Evolutionary conservation across 2,888 invertebrate genomes (phyloP), one percentile per base, ranked within the genome.

Genomic region (Dicyrtomina minuta): DNA sequence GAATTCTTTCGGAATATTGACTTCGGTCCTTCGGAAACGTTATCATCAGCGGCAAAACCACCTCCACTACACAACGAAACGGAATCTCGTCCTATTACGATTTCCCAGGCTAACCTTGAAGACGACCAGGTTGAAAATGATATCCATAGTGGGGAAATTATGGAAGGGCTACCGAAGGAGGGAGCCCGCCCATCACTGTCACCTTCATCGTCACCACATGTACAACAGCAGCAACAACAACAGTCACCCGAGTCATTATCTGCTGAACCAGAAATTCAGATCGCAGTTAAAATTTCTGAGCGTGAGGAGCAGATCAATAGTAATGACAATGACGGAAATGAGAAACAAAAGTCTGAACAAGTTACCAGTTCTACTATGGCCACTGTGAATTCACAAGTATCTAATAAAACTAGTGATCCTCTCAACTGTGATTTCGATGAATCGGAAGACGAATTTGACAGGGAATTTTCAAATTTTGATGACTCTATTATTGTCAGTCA

Each of bases 1-100:
- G 65, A 51, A 3, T 33, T 51, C 6, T 65, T 65, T 53, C 13
- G 5, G 27, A 22, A 17, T 24, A 46, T 51, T 27, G 56, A 56
- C 24, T n/a, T n/a, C n/a, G n/a, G n/a, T n/a, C n/a, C n/a, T n/a
- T n/a, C n/a, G n/a, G n/a, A n/a, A n/a, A n/a, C n/a, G n/a, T n/a
- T n/a, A n/a, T n/a, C n/a, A n/a, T n/a, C n/a, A n/a, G n/a, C n/a
- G n/a, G n/a, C n/a, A n/a, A n/a, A n/a, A n/a, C n/a, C n/a, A n/a
- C n/a, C n/a, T n/a, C n/a, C n/a, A n/a, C n/a, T n/a, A n/a, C n/a
- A n/a, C n/a, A n/a, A n/a, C n/a, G n/a, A n/a, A n/a, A n/a, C n/a
- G n/a, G n/a, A n/a, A n/a, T n/a, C n/a, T n/a, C n/a, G n/a, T n/a
- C n/a, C n/a, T n/a, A n/a, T n/a, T n/a, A n/a, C n/a, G n/a, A n/a